These are phyloP conservation scores for Cherax destructor DNA, from an alignment of 1,140 invertebrate genomes.

Conservation along the genomic window DNA sequence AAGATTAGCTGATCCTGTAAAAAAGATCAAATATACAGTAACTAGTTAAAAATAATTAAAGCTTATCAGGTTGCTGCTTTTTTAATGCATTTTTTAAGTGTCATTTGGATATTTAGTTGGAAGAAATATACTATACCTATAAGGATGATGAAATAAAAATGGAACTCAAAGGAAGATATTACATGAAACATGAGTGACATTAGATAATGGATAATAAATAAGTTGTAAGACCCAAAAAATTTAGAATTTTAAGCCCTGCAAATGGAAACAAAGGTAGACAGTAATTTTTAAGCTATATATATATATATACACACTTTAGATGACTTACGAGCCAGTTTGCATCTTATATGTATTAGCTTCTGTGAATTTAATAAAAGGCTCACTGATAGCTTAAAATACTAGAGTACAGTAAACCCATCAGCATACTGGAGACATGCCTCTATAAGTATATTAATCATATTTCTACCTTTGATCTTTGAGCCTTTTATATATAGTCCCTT, in stretches of 20 bases:
- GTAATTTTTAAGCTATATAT: too few species aligned
- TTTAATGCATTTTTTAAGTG: too few species aligned
- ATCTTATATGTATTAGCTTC: conserved; percentile 40
- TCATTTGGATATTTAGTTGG: too few species aligned
- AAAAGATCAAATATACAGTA: too few species aligned
- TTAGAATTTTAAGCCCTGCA: not conserved
- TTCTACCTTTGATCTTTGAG: conserved; percentile 1
- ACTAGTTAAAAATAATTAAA: too few species aligned
- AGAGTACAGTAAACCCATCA: not conserved
- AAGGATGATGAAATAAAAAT: too few species aligned
- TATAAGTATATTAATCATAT: not conserved
- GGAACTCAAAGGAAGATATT: too few species aligned
- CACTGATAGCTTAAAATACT: conserved; percentile 7
- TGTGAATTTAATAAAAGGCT: conserved; percentile 41
- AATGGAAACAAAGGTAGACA: not conserved
- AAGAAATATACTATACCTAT: too few species aligned
- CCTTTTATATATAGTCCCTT: conserved; percentile 31
- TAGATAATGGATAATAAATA: too few species aligned
- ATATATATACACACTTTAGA: not conserved
- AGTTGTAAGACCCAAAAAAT: too few species aligned
- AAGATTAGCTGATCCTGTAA: not conserved
- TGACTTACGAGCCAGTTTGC: conserved; percentile 20
- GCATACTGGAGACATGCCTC: not conserved
- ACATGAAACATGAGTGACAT: too few species aligned
- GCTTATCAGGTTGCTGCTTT: too few species aligned